Evolutionary conservation across 2,797 vertebrate species (phyloP).

Genomic region (Moxostoma hubbsi): DNA sequence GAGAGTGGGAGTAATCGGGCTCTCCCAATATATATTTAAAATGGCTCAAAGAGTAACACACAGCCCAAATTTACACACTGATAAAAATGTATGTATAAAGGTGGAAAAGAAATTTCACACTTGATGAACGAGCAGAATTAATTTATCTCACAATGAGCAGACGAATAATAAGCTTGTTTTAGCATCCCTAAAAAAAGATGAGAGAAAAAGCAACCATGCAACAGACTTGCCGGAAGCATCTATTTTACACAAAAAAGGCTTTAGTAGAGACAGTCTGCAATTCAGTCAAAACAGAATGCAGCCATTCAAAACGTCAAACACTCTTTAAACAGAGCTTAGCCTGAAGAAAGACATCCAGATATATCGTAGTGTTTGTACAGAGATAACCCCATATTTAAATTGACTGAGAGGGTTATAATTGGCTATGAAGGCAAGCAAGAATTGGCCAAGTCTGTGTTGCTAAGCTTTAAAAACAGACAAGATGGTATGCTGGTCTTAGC

Average conservation of each 20-base stretch:
- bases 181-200: constrained; percentile 5
- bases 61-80: neutral
- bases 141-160: constrained; percentile 21
- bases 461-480: no score
- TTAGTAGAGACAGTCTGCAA: neutral
- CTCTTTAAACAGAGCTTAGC: constrained; percentile 8
- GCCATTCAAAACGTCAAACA: constrained; percentile 45
- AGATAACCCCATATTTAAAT: no score
- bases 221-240: constrained; percentile 13
- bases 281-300: constrained; percentile 15
- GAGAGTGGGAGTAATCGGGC: no score
- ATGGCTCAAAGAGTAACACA: neutral
- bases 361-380: no score
- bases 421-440: no score
- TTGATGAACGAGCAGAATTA: neutral
- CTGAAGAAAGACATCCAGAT: constrained; percentile 27
- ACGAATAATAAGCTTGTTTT: constrained; percentile 20
- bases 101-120: constrained; percentile 20
- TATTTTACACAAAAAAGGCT: neutral
- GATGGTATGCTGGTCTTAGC: no score
- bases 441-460: no score
- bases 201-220: constrained; percentile 24
- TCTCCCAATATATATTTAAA: neutral
- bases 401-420: no score
- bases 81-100: neutral